Percentiles rank a stretch among this genome's conserved stretches.
Conservation (phyloP, 2,888 invertebrate species). For the Diaprepes abbreviatus region DNA sequence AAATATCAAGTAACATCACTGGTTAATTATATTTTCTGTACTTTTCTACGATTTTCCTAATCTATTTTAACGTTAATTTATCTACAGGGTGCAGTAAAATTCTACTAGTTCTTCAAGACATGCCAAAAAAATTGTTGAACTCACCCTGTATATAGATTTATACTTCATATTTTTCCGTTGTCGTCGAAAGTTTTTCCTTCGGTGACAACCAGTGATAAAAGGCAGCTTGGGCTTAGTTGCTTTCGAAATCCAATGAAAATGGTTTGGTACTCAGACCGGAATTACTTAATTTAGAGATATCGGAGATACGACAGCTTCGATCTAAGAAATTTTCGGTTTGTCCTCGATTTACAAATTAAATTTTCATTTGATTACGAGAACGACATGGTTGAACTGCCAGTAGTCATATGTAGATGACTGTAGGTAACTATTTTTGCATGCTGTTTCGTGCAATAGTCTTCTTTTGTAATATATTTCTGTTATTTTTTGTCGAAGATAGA, state of each 20-base stretch:
- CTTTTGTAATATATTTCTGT: slow-evolving; percentile 24
- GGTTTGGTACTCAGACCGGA: not conserved
- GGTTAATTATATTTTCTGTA: not conserved
- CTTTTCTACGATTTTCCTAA: not conserved
- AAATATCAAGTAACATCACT: too few relatives aligned
- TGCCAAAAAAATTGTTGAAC: not conserved
- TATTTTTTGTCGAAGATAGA: not conserved
- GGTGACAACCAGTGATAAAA: slow-evolving; percentile 10
- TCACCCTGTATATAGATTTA: not conserved
- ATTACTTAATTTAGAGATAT: not conserved
- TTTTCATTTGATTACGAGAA: not conserved
- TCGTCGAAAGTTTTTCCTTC: not conserved
- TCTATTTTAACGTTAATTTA: not conserved
- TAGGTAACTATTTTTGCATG: slow-evolving; percentile 21
- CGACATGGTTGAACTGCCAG: not conserved
- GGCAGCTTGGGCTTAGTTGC: not conserved
- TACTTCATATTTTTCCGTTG: slow-evolving; percentile 4
- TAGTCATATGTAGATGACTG: slow-evolving; percentile 22
- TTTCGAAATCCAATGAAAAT: not conserved
- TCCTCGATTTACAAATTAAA: too few relatives aligned
- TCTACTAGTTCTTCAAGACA: not conserved
- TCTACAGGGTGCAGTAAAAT: slow-evolving; percentile 2
- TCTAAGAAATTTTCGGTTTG: not conserved
- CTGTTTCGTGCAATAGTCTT: slow-evolving; percentile 28
- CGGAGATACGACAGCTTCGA: not conserved